These are phyloP conservation scores for Paramuricea clavata DNA, from an alignment of 92 coral and sea anemone genomes.

Conservation along the genomic window DNA sequence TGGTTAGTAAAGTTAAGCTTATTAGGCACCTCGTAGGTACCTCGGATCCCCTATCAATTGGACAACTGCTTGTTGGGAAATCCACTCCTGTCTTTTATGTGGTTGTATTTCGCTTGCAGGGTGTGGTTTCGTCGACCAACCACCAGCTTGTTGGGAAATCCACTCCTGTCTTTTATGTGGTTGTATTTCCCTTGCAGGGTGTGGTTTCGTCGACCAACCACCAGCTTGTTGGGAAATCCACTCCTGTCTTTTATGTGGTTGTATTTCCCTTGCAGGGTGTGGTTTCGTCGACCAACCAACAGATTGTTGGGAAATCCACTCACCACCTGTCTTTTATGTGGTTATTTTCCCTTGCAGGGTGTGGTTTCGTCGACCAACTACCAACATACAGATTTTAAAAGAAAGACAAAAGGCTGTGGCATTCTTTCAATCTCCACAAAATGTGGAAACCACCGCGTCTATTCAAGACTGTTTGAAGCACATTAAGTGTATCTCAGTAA, in stretches of 20 bases:
- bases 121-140: slow-evolving; percentile 98
- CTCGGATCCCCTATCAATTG: no score
- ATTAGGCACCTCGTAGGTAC: no score
- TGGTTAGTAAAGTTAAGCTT: no score
- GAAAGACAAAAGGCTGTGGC: slow-evolving; percentile 94
- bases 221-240: no score
- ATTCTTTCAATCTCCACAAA: slow-evolving; percentile 80
- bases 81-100: no score
- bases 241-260: no score
- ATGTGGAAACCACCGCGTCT: slow-evolving; percentile 84
- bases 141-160: no score
- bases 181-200: slow-evolving; percentile 64
- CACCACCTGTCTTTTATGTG: neutral
- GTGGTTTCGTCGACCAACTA: slow-evolving; percentile 97
- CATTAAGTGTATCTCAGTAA: slow-evolving; percentile 90
- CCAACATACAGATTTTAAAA: slow-evolving; percentile 71
- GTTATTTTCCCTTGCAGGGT: slow-evolving; percentile 63
- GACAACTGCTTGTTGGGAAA: no score
- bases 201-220: slow-evolving; percentile 99
- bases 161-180: neutral
- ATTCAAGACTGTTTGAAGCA: slow-evolving; percentile 93
- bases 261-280: slow-evolving; percentile 68
- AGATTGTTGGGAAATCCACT: no score
- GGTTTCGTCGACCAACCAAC: slow-evolving; percentile 96
- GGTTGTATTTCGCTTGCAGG: slow-evolving; percentile 45